phyloP scores from a whole-genome alignment of 2,888 invertebrate genomes.

The Sepioteuthis lessoniana region DNA sequence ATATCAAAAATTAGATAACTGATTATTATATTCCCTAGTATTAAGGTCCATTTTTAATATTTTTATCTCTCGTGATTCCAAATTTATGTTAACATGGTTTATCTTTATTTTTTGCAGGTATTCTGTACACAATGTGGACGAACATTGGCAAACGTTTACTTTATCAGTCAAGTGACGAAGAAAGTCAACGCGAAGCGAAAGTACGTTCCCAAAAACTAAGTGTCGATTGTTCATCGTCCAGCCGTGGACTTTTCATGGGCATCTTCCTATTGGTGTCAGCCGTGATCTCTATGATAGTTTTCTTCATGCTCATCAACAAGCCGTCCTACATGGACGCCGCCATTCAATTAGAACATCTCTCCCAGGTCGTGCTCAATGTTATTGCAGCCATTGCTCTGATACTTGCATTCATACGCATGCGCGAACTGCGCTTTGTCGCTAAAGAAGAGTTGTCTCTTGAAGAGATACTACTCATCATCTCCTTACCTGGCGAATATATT shows the following conservation, averaged over 20 bases:
- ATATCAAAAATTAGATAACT: too few relatives aligned
- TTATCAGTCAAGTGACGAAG: constrained; percentile 50
- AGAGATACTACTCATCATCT: constrained; percentile 84
- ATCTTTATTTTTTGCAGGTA: constrained; percentile 77
- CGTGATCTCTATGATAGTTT: constrained; percentile 85
- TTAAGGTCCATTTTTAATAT: too few relatives aligned
- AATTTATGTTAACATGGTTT: neutral
- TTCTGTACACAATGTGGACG: constrained; percentile 96
- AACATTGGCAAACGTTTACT: constrained; percentile 79
- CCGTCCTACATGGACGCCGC: constrained; percentile 87
- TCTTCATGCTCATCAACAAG: constrained; percentile 88
- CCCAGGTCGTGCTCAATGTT: constrained; percentile 89
- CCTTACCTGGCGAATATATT: constrained; percentile 91
- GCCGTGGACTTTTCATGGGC: constrained; percentile 87
- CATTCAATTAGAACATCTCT: constrained; percentile 92
- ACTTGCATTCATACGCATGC: constrained; percentile 87
- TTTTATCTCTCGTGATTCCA: too few relatives aligned
- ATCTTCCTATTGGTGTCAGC: constrained; percentile 80
- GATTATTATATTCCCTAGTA: too few relatives aligned
- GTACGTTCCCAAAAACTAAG: constrained; percentile 53
- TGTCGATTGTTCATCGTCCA: constrained; percentile 92
- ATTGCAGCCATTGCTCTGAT: constrained; percentile 90
- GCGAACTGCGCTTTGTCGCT: constrained; percentile 76
- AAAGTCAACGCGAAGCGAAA: constrained; percentile 52
- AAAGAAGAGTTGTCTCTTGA: constrained; percentile 61